phyloP scores from a whole-genome alignment of 2,888 invertebrate genomes.

The Mythimna lalbum region DNA sequence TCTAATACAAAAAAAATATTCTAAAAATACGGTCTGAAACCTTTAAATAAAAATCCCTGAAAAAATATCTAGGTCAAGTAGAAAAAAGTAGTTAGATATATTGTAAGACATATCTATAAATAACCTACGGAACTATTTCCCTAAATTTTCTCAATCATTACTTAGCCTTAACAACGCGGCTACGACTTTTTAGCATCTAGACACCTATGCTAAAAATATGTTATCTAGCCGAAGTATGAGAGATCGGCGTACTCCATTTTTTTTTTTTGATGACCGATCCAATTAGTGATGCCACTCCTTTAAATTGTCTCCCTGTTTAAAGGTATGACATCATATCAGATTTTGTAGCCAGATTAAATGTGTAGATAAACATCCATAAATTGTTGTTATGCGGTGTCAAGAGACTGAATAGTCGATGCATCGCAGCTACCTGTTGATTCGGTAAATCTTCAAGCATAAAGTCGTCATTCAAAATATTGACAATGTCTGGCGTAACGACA shows the following conservation, averaged over 20 bases:
- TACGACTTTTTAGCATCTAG: background rate
- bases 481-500: conserved; percentile 97
- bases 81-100: background rate
- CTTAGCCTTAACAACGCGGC: background rate
- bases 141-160: background rate
- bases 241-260: background rate
- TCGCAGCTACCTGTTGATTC: conserved; percentile 23
- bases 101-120: background rate
- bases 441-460: conserved; percentile 84
- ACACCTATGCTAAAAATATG: background rate
- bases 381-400: background rate
- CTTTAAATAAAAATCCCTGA: no score
- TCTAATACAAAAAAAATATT: background rate
- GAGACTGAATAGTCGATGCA: conserved; percentile 4
- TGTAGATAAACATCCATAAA: background rate
- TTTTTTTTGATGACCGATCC: background rate
- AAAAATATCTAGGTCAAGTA: no score
- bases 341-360: background rate
- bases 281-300: background rate
- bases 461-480: conserved; percentile 95
- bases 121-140: no score
- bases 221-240: background rate
- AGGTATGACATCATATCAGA: background rate
- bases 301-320: background rate
- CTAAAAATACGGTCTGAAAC: no score